A percentile compares a stretch with the other conserved stretches of the same genome.
Evolutionary conservation across 2,888 invertebrate genomes (phyloP).

Genomic region (Crocallis elinguaria): DNA sequence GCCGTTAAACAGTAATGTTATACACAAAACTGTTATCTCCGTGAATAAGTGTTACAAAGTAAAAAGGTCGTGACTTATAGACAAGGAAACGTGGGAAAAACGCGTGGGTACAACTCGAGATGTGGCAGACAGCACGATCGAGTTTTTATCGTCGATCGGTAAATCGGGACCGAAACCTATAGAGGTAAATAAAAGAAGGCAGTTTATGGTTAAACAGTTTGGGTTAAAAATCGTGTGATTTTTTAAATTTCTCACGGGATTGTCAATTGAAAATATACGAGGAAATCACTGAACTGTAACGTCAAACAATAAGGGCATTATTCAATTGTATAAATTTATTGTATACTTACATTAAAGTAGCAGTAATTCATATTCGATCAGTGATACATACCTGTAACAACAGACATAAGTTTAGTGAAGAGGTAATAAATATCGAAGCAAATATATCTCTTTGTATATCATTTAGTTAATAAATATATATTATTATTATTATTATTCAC

Average conservation of each 20-base stretch:
- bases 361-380: constrained; percentile 22
- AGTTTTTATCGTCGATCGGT: constrained; percentile 61
- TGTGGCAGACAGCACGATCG: constrained; percentile 56
- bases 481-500: no score
- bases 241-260: constrained; percentile 36
- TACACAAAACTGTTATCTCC: constrained; percentile 39
- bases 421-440: constrained; percentile 12
- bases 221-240: constrained; percentile 23
- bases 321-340: constrained; percentile 11
- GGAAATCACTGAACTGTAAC: constrained; percentile 18
- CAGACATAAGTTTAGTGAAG: constrained; percentile 42
- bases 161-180: constrained; percentile 44
- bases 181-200: constrained; percentile 18
- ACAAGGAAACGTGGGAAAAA: constrained; percentile 68
- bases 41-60: constrained; percentile 40
- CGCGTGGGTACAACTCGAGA: constrained; percentile 50
- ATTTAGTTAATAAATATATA: no score
- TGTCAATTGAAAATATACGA: constrained; percentile 7
- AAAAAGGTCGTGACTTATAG: constrained; percentile 58
- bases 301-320: constrained; percentile 15
- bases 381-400: constrained; percentile 62
- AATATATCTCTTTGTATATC: no score
- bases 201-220: constrained; percentile 11
- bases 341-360: constrained; percentile 17
- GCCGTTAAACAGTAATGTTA: constrained; percentile 23